Conservation (phyloP, 2,113 vertebrate genomes). For the Rhabdornis inornatus region DNA sequence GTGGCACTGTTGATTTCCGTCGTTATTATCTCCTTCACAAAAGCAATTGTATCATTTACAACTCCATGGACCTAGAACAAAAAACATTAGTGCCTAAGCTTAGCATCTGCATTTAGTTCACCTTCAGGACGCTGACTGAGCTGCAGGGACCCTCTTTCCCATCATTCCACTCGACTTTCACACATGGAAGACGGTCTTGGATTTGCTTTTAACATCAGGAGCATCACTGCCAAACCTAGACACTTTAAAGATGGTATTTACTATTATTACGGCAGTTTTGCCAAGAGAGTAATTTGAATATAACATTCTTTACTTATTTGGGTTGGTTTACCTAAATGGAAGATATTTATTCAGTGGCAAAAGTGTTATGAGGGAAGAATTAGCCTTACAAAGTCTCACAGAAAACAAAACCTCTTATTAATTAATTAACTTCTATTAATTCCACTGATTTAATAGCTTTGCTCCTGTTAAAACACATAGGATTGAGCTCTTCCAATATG, state of each 20-base stretch:
- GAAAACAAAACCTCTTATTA: not conserved
- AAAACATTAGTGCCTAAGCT: not conserved
- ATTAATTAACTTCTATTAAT: not conserved
- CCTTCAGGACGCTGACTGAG: not conserved
- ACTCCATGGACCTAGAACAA: constrained; percentile 89
- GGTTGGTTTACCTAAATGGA: not conserved
- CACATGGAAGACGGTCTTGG: not conserved
- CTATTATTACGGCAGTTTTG: not conserved
- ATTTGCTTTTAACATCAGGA: not conserved
- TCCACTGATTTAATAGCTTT: not conserved
- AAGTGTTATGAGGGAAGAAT: not conserved
- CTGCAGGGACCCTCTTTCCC: not conserved
- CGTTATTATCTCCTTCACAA: constrained; percentile 91
- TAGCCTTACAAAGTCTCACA: not conserved
- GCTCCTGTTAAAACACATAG: not conserved
- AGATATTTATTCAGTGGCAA: not conserved
- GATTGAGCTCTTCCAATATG: not conserved
- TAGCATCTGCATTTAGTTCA: not conserved
- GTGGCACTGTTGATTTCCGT: constrained; percentile 98
- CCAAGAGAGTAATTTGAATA: not conserved
- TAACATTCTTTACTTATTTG: not conserved
- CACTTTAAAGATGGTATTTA: not conserved
- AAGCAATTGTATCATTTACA: constrained; percentile 91
- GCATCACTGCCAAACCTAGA: not conserved
- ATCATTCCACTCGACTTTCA: not conserved